Conservation (phyloP, 92 coral and sea anemone genomes). For the Actinostola sp. region DNA sequence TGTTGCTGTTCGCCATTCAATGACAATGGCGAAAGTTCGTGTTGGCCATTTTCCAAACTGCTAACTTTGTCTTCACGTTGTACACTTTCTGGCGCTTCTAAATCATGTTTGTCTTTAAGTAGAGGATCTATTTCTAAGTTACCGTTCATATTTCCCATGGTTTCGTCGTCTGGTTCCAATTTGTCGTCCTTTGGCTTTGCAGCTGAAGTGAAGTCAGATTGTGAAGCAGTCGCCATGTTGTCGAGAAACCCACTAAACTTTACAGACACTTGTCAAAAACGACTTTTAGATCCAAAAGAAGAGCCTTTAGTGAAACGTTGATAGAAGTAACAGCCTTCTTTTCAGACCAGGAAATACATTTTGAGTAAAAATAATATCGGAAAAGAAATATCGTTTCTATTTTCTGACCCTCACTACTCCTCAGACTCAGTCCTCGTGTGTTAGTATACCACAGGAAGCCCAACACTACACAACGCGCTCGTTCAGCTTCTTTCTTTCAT, state of each 20-base stretch:
- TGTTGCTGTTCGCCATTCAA: constrained; percentile 5
- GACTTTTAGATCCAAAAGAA: neutral
- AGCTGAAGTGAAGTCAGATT: neutral
- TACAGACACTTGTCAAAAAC: neutral
- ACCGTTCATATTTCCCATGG: neutral
- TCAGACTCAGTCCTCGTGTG: constrained; percentile 12
- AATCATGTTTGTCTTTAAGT: neutral
- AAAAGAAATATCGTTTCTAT: neutral
- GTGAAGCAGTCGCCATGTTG: constrained; percentile 17
- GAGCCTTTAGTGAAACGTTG: neutral
- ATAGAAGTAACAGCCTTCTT: neutral
- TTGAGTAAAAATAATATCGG: neutral
- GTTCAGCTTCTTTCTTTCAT: no score
- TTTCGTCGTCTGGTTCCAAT: neutral
- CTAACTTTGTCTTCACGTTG: neutral
- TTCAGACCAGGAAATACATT: neutral
- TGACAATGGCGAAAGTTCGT: neutral
- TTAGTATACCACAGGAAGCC: neutral
- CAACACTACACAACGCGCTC: neutral
- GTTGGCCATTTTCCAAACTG: constrained; percentile 31
- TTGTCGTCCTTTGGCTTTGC: constrained; percentile 1
- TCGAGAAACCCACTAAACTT: neutral
- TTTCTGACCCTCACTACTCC: neutral
- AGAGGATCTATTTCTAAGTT: neutral
- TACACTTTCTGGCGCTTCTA: neutral